A percentile compares a stretch with the other conserved stretches of the same genome.
Conservation (phyloP, 2,797 vertebrate genomes). For the Cuniculus paca region DNA sequence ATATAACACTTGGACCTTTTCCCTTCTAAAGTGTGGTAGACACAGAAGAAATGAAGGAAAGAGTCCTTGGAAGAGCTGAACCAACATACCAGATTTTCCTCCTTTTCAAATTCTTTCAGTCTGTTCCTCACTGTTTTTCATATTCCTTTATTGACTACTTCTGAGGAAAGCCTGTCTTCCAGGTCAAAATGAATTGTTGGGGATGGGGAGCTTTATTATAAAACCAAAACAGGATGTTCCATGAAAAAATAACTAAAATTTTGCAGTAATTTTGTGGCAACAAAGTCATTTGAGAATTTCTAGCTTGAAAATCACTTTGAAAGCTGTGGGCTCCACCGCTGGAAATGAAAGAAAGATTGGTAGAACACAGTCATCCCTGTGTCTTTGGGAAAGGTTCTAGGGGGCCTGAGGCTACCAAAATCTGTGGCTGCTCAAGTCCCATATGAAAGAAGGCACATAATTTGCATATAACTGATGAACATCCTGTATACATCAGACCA, state of each 20-base stretch:
- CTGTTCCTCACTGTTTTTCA: conserved; percentile 28
- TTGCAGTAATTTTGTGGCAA: neutral
- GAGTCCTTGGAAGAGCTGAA: neutral
- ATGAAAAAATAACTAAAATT: neutral
- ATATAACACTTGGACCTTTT: neutral
- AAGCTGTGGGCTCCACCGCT: neutral
- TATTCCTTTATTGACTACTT: neutral
- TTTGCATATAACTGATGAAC: neutral
- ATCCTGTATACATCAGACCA: neutral
- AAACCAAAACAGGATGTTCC: neutral
- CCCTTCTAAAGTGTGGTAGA: neutral
- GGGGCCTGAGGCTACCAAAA: neutral
- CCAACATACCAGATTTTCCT: neutral
- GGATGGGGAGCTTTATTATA: neutral
- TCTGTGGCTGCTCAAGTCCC: neutral
- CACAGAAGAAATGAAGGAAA: neutral
- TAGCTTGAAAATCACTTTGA: neutral
- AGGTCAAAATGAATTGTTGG: neutral
- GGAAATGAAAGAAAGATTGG: neutral
- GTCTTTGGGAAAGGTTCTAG: neutral
- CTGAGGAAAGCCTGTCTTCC: conserved; percentile 24
- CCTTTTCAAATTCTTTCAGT: conserved; percentile 28
- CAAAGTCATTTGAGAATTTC: conserved; percentile 24
- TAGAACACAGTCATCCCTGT: neutral
- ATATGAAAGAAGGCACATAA: neutral